Evolutionary conservation across 2,888 invertebrate genomes (phyloP), one percentile per base, ranked within the genome.

Genomic region (Esperia sulphurella): DNA sequence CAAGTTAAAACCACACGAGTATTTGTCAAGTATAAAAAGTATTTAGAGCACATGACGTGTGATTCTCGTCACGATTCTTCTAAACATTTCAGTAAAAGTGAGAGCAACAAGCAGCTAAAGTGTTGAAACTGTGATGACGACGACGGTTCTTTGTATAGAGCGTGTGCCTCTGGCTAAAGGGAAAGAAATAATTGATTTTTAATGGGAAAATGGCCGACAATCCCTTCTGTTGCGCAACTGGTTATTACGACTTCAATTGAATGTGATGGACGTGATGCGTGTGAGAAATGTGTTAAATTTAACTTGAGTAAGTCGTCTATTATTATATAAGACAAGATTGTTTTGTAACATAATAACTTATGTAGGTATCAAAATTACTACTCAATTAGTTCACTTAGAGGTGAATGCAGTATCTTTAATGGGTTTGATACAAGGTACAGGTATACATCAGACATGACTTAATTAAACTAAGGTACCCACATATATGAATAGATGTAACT

Each of bases 171-270:
- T 41, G 54, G 54, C 48, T 52, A 52, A 56, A 58, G 63, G 59
- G 59, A 64, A 58, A 57, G 51, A 60, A 59, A 64, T 75, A 75
- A 74, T 73, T 67, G 71, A 62, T 71, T 74, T 71, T 75, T 68
- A 68, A 75, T 71, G 67, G 54, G 53, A 63, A 60, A 59, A 59
- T 48, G 48, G 61, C 55, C 57, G 53, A 56, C 46, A 48, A 53
- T 58, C 54, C 54, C 60, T 51, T 44, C 45, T 42, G 46, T 71
- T 70, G 45, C 54, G 58, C 54, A 71, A 73, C 52, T 46, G 53
- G 40, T 46, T 51, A 49, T 45, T 52, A 51, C 38, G 48, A 54
- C 51, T 48, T 51, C 47, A 51, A 48, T 41, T 30, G 41, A 53
- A 53, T 52, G 50, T 53, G 54, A 49, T 51, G 41, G 50, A 43